Conservation (phyloP, 2,888 invertebrate species). For the Chouioia cunea region DNA sequence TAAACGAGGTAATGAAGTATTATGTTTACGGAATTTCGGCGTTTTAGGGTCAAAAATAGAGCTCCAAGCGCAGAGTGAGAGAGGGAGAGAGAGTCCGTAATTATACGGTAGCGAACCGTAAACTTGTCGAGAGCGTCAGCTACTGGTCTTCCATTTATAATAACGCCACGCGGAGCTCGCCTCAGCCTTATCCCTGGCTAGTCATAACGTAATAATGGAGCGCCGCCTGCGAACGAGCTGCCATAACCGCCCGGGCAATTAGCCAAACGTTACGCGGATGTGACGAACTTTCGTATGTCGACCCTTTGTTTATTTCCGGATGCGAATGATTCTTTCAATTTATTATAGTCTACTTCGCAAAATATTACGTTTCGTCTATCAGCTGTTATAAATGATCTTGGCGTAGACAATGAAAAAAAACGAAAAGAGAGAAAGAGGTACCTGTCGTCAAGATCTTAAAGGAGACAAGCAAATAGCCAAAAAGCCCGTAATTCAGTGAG, state of each 20-base stretch:
- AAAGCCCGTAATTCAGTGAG: constrained; percentile 19
- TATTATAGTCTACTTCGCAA: no score
- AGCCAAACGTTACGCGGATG: constrained; percentile 54
- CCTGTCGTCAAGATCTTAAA: no score
- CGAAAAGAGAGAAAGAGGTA: no score
- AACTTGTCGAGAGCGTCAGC: constrained; percentile 61
- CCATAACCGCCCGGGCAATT: constrained; percentile 59
- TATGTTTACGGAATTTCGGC: constrained; percentile 53
- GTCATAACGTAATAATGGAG: constrained; percentile 64
- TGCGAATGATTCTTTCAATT: neutral
- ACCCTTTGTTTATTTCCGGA: constrained; percentile 34
- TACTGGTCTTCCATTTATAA: constrained; percentile 67
- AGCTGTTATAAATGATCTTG: no score
- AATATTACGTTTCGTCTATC: no score
- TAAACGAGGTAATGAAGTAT: constrained; percentile 47
- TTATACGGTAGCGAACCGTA: constrained; percentile 68
- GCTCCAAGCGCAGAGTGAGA: constrained; percentile 24
- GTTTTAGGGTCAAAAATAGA: constrained; percentile 58
- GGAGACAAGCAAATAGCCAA: no score
- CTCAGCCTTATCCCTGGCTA: constrained; percentile 34
- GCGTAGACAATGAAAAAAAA: no score
- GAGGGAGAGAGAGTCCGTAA: constrained; percentile 55
- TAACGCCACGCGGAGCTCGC: constrained; percentile 37
- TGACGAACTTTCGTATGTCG: constrained; percentile 36
- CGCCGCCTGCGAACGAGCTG: constrained; percentile 56